Conservation (phyloP, 2,797 vertebrate genomes). For the Sebastiscus tertius region DNA sequence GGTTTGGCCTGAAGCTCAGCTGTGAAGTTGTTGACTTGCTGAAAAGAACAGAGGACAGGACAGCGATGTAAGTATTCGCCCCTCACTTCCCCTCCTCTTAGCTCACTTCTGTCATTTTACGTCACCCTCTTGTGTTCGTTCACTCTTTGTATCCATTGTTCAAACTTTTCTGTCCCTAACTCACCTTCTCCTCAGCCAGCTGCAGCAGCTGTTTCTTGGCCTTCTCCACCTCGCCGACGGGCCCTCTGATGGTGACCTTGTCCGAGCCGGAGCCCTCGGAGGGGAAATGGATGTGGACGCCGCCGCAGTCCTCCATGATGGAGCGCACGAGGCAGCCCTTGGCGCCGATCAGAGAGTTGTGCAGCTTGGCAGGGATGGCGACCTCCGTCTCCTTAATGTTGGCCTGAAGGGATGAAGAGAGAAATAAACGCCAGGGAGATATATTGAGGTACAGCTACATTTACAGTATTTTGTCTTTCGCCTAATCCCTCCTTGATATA, state of each 20-base stretch:
- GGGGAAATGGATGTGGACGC: conserved; percentile 88
- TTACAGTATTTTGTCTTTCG: neutral
- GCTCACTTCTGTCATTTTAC: neutral
- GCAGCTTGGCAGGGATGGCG: conserved; percentile 84
- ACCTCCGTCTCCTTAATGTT: conserved; percentile 88
- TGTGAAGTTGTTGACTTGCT: conserved; percentile 88
- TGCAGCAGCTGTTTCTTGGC: conserved; percentile 85
- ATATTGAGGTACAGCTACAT: no score
- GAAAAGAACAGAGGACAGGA: neutral
- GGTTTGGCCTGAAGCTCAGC: conserved; percentile 83
- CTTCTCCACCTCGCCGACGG: conserved; percentile 82
- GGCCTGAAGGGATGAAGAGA: conserved; percentile 66
- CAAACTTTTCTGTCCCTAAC: neutral
- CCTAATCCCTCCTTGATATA: neutral
- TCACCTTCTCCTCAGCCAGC: conserved; percentile 87
- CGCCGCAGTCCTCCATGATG: conserved; percentile 88
- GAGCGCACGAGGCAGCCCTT: conserved; percentile 88
- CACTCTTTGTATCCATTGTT: neutral
- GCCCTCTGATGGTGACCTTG: conserved; percentile 85
- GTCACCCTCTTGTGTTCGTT: neutral
- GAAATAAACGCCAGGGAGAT: neutral
- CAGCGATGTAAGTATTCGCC: neutral
- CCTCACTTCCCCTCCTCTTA: neutral
- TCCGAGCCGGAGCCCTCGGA: conserved; percentile 84
- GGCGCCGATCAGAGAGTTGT: conserved; percentile 88